These are phyloP conservation scores for Adoxophyes honmai DNA, from an alignment of 1,140 invertebrate genomes.

Conservation along the genomic window DNA sequence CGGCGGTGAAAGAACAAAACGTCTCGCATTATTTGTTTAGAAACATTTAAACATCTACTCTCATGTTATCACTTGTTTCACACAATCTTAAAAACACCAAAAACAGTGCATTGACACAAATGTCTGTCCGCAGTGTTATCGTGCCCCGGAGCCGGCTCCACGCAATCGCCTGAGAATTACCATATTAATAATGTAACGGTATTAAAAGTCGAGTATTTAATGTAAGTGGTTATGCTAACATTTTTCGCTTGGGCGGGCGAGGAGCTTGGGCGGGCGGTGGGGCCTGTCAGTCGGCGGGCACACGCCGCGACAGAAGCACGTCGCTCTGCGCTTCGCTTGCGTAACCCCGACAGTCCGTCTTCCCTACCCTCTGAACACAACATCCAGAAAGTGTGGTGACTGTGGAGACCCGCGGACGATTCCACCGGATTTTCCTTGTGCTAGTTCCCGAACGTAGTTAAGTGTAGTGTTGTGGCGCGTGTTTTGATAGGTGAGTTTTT, in stretches of 20 bases:
- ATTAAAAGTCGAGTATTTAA: conserved; percentile 31
- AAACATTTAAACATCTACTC: neutral
- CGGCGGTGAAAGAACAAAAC: too few species aligned
- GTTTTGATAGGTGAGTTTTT: conserved; percentile 10
- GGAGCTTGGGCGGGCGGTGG: conserved; percentile 54
- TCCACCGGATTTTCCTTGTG: neutral
- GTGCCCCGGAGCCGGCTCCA: neutral
- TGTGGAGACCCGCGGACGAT: neutral
- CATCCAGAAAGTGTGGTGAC: too few species aligned
- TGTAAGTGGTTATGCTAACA: conserved; percentile 33
- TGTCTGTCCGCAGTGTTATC: neutral
- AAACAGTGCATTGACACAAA: neutral
- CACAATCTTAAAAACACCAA: neutral
- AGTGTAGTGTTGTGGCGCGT: neutral
- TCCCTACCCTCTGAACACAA: neutral
- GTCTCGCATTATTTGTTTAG: neutral
- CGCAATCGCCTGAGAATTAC: conserved; percentile 21
- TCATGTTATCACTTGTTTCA: neutral
- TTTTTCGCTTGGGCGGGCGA: conserved; percentile 56
- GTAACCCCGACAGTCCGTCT: neutral
- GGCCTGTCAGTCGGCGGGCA: conserved; percentile 50
- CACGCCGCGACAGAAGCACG: conserved; percentile 32
- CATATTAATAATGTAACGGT: conserved; percentile 37
- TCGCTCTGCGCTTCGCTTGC: neutral
- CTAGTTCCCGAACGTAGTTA: neutral